Conservation (phyloP, 2,888 invertebrate genomes). For the Melieria crassipennis region DNA sequence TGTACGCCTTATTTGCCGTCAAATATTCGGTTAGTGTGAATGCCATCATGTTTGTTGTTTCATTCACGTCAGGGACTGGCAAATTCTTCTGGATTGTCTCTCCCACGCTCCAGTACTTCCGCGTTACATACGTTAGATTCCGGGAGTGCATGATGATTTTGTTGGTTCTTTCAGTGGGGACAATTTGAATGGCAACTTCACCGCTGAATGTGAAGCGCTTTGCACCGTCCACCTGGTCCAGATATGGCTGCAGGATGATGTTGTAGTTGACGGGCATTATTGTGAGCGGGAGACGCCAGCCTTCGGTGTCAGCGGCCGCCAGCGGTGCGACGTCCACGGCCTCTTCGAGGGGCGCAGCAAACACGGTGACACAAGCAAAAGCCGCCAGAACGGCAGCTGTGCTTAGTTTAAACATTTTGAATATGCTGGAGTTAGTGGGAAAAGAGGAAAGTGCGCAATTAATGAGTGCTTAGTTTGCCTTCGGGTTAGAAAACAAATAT, state of each 20-base stretch:
- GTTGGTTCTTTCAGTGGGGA: conserved; percentile 61
- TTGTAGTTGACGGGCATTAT: conserved; percentile 69
- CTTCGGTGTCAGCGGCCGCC: conserved; percentile 27
- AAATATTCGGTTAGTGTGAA: conserved; percentile 62
- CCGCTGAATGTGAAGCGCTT: conserved; percentile 62
- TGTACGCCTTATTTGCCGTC: conserved; percentile 60
- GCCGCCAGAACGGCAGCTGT: conserved; percentile 43
- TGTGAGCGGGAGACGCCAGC: conserved; percentile 55
- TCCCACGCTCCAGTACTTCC: conserved; percentile 48
- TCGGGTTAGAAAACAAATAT: too few species aligned
- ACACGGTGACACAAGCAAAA: conserved; percentile 43
- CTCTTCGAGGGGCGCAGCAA: conserved; percentile 42
- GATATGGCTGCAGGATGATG: conserved; percentile 68
- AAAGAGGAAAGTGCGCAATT: too few species aligned
- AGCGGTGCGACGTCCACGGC: conserved; percentile 31
- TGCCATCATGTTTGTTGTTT: conserved; percentile 65
- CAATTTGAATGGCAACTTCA: conserved; percentile 66
- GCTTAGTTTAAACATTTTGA: conserved; percentile 33
- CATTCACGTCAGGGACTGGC: conserved; percentile 41
- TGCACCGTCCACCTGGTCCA: conserved; percentile 57
- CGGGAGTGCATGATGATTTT: conserved; percentile 68
- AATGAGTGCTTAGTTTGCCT: too few species aligned
- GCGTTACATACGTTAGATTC: conserved; percentile 55
- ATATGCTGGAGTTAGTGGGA: not conserved
- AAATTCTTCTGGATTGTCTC: conserved; percentile 45